These are phyloP conservation scores for Campopleginae sp. DNA, from an alignment of 2,888 invertebrate species.

Conservation along the genomic window DNA sequence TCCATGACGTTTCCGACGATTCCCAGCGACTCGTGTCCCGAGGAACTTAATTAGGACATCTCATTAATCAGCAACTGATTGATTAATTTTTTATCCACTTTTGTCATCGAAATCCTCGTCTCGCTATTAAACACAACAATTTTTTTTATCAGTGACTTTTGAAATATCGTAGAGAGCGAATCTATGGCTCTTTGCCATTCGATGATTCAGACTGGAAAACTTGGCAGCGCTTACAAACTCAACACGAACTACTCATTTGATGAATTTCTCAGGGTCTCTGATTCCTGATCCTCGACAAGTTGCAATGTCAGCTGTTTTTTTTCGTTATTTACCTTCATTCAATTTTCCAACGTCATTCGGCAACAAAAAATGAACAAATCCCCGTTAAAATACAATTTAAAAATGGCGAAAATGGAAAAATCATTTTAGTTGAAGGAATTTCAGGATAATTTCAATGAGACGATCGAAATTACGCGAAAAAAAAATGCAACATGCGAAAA, in stretches of 20 bases:
- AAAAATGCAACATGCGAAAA: too few species aligned
- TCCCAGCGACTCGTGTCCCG: not conserved
- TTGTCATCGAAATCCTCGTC: not conserved
- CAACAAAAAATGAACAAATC: not conserved
- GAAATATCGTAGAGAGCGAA: not conserved
- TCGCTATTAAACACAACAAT: not conserved
- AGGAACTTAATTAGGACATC: not conserved
- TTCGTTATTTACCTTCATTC: not conserved
- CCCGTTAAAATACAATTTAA: not conserved
- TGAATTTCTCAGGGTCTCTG: not conserved
- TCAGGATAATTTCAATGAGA: not conserved
- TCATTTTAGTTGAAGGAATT: too few species aligned
- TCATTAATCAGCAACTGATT: not conserved
- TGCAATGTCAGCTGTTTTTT: not conserved
- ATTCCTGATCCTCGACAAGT: not conserved
- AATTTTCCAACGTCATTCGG: not conserved
- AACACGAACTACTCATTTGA: not conserved
- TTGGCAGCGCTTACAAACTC: not conserved
- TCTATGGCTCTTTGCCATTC: constrained; percentile 9
- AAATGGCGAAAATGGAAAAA: not conserved
- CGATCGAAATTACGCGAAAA: not conserved
- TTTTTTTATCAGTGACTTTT: not conserved
- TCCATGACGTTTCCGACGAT: not conserved
- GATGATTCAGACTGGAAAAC: constrained; percentile 5
- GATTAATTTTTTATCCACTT: not conserved